These are phyloP conservation scores for Drosophila monieri DNA, from an alignment of 2,888 invertebrate genomes.

Conservation along the genomic window DNA sequence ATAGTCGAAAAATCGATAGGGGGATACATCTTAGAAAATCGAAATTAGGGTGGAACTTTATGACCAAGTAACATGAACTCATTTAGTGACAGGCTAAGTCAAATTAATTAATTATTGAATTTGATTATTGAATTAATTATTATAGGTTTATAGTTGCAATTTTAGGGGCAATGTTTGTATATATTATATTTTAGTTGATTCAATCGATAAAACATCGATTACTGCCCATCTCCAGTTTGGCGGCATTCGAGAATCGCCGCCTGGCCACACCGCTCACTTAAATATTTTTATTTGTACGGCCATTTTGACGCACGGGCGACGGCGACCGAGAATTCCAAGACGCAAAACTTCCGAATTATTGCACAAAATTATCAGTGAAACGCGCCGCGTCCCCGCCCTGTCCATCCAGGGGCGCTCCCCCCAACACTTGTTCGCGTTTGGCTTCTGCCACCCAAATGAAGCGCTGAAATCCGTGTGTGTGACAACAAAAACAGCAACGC, in stretches of 20 bases:
- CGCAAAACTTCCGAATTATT: conserved; percentile 48
- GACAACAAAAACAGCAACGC: conserved; percentile 11
- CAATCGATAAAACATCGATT: neutral
- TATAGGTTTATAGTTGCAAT: neutral
- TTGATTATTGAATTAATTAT: too few species aligned
- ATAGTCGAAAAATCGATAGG: neutral
- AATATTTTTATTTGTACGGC: conserved; percentile 12
- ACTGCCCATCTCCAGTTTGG: neutral
- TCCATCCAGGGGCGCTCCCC: neutral
- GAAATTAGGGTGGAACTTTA: neutral
- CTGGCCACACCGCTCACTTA: conserved; percentile 1
- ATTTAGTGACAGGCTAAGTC: too few species aligned
- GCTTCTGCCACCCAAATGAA: conserved; percentile 29
- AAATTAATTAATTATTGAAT: too few species aligned
- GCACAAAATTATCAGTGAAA: conserved; percentile 59
- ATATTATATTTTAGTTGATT: neutral
- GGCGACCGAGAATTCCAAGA: conserved; percentile 12
- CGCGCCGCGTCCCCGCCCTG: conserved; percentile 8
- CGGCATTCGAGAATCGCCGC: neutral
- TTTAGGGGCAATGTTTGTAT: neutral
- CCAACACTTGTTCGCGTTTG: conserved; percentile 16
- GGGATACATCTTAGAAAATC: neutral
- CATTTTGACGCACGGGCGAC: conserved; percentile 26
- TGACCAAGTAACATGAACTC: too few species aligned
- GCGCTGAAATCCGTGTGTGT: conserved; percentile 23